Evolutionary conservation across 2,888 invertebrate species (phyloP), one percentile per base, ranked within the genome.

Genomic region (Drosophila hamatofila): DNA sequence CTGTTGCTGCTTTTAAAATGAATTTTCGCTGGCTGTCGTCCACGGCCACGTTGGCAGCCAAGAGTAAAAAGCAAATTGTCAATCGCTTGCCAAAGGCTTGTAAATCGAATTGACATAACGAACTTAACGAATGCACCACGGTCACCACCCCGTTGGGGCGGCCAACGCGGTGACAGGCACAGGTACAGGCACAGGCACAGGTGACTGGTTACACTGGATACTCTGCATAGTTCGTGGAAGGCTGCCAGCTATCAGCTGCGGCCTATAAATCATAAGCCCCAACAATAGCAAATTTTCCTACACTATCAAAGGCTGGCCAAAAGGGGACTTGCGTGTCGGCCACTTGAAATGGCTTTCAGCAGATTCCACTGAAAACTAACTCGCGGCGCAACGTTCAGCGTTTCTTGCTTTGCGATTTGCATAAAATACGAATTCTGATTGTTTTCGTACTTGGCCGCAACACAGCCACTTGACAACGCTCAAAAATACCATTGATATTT

Each of bases 31-130:
- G 67, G 37, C 49, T 49, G 51, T 74, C 39, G 39, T 39, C 35
- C 35, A 37, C 55, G 61, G 27, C 52, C 48, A 52, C 23, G 57
- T 62, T 54, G 49, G 42, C 46, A 57, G 56, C 42, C 25, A 14
- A 46, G 41, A 49, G 41, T 52, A 46, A 60, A 72, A 81, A 75
- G 52, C 71, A 75, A 80, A 89, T 83, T 89, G 88, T 89, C 87
- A 89, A 89, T 79, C 75, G 75, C 74, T 74, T 69, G 81, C 87
- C 73, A 80, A 78, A 77, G 84, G 82, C 82, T 81, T 89, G 83
- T 78, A 82, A 88, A 89, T 89, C 74, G 78, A 85, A 85, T 88
- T 87, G 88, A 82, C 88, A 80, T 89, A 89, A 89, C 88, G 79
- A 87, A 83, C 79, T 89, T 82, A 76, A 62, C 73, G 78, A 78